Percentiles rank a stretch among this genome's conserved stretches.
Conservation (phyloP, 1,140 invertebrate genomes). For the Drosophila simulans region DNA sequence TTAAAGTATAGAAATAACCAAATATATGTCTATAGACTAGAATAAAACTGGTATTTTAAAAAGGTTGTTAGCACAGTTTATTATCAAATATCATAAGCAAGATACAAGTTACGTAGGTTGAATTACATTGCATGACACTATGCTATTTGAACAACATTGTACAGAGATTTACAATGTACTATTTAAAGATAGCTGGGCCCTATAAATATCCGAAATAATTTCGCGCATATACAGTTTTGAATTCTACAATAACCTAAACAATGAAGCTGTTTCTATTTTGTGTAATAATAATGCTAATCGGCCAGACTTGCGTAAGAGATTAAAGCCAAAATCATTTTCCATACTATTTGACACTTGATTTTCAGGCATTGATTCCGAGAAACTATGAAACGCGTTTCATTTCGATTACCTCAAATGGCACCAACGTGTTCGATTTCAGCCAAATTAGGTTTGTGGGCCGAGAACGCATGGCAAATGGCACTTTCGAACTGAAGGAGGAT, state of each 20-base stretch:
- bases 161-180: not conserved
- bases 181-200: too few species aligned
- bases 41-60: too few species aligned
- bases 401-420: not conserved
- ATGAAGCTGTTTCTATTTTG: not conserved
- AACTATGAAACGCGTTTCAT: not conserved
- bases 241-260: not conserved
- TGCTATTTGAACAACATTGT: not conserved
- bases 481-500: slow-evolving; percentile 7
- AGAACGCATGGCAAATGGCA: slow-evolving; percentile 35
- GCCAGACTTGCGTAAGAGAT: not conserved
- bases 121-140: not conserved
- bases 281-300: not conserved
- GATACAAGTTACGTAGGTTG: not conserved
- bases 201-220: slow-evolving; percentile 2
- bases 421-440: not conserved
- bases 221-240: not conserved
- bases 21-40: not conserved
- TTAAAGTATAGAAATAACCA: not conserved
- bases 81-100: not conserved
- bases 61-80: not conserved
- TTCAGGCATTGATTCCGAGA: not conserved
- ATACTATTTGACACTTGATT: not conserved
- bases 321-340: not conserved
- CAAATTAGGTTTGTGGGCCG: slow-evolving; percentile 18